These are phyloP conservation scores for Yponomeuta malinellus DNA, from an alignment of 2,888 invertebrate species.

Conservation along the genomic window DNA sequence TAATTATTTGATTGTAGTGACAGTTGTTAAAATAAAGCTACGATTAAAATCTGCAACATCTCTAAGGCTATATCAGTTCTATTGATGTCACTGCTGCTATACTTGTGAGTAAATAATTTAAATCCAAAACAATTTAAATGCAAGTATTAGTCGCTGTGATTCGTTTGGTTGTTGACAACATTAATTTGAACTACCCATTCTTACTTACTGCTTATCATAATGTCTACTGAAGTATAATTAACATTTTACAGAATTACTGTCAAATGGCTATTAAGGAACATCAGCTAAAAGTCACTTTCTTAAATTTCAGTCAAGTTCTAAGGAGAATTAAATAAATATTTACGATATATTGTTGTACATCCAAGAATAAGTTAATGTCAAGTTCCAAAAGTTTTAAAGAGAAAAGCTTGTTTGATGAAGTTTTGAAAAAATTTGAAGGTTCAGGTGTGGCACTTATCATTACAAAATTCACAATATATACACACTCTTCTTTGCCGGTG, in stretches of 20 bases:
- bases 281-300: slow-evolving; percentile 13
- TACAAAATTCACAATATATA: slow-evolving; percentile 5
- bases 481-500: slow-evolving; percentile 41
- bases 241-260: slow-evolving; percentile 21
- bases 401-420: neutral
- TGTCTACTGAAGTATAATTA: slow-evolving; percentile 33
- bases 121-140: slow-evolving; percentile 11
- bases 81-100: neutral
- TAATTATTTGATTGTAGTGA: slow-evolving; percentile 15
- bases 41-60: slow-evolving; percentile 15
- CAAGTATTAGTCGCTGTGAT: slow-evolving; percentile 13
- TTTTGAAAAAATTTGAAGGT: neutral
- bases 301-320: slow-evolving; percentile 15
- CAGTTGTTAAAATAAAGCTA: slow-evolving; percentile 12
- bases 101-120: slow-evolving; percentile 2
- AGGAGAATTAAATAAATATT: slow-evolving; percentile 10
- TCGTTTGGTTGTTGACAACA: neutral
- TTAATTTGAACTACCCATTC: slow-evolving; percentile 1
- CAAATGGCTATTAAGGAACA: slow-evolving; percentile 11
- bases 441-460: neutral
- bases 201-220: slow-evolving; percentile 31
- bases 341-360: neutral
- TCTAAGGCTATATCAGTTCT: slow-evolving; percentile 16
- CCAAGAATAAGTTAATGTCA: neutral
- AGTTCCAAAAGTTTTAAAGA: neutral